phyloP scores from a whole-genome alignment of 2,888 invertebrate species.

The Amphiduros pacificus region DNA sequence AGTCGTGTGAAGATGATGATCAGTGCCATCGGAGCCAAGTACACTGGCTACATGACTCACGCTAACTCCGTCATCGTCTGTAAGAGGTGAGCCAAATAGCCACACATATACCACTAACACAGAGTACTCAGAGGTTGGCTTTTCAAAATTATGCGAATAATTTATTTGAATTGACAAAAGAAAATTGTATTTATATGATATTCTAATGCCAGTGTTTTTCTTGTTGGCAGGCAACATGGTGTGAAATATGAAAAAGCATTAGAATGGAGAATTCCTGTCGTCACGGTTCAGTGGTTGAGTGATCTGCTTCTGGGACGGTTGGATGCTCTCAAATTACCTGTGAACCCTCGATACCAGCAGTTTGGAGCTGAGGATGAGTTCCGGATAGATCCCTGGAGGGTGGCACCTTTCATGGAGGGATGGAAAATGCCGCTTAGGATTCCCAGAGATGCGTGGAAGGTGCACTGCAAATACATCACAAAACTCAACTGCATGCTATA shows the following conservation, averaged over 20 bases:
- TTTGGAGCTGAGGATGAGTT: conserved; percentile 68
- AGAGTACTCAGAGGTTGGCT: too few relatives aligned
- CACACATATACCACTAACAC: too few relatives aligned
- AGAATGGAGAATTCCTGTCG: conserved; percentile 88
- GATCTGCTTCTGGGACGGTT: conserved; percentile 89
- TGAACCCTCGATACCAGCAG: conserved; percentile 74
- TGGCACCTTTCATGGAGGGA: conserved; percentile 86
- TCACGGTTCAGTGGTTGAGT: conserved; percentile 91
- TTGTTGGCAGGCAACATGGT: conserved; percentile 75
- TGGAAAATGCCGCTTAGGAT: conserved; percentile 82
- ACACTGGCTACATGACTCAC: conserved; percentile 65
- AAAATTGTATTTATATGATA: too few relatives aligned
- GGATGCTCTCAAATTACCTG: conserved; percentile 67
- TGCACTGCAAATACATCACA: too few relatives aligned
- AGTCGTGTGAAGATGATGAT: conserved; percentile 81
- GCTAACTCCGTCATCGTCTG: conserved; percentile 64
- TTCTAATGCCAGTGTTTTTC: background rate
- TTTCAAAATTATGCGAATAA: too few relatives aligned
- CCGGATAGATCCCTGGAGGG: conserved; percentile 66
- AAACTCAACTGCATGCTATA: too few relatives aligned
- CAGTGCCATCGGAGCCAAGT: conserved; percentile 82
- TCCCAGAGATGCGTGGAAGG: conserved; percentile 64
- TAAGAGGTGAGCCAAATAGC: conserved; percentile 40
- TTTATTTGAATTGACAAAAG: too few relatives aligned
- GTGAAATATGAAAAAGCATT: conserved; percentile 85